A percentile compares a stretch with the other conserved stretches of the same genome.
Evolutionary conservation across 2,113 vertebrate species (phyloP).

Genomic region (Tachycineta bicolor): DNA sequence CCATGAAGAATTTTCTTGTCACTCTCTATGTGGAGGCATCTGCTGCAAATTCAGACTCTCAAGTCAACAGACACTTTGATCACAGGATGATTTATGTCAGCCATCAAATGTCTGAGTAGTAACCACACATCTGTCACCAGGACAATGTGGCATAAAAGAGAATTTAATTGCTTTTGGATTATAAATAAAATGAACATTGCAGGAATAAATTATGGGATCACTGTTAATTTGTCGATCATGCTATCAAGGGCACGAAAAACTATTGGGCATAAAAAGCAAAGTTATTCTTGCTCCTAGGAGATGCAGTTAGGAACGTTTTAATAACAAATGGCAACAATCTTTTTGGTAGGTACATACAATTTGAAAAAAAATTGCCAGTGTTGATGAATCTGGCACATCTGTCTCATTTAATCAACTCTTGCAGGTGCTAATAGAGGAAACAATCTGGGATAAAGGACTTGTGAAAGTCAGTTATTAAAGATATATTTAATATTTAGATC

Average conservation of each 20-base stretch:
- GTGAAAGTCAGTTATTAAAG: conserved; percentile 73
- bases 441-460: conserved; percentile 64
- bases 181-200: conserved; percentile 75
- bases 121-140: conserved; percentile 77
- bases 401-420: conserved; percentile 68
- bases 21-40: conserved; percentile 76
- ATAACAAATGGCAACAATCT: conserved; percentile 71
- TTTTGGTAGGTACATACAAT: conserved; percentile 47
- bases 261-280: conserved; percentile 9
- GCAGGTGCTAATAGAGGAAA: conserved; percentile 65
- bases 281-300: conserved; percentile 58
- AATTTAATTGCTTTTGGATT: conserved; percentile 80
- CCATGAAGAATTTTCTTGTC: conserved; percentile 79
- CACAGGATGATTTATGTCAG: conserved; percentile 81
- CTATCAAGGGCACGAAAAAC: conserved; percentile 74
- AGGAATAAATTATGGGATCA: conserved; percentile 72
- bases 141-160: conserved; percentile 75
- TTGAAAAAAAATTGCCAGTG: conserved; percentile 48
- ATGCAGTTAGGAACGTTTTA: conserved; percentile 35
- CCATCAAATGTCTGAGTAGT: conserved; percentile 76
- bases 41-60: conserved; percentile 74
- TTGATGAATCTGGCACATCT: conserved; percentile 65
- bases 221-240: conserved; percentile 66
- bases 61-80: conserved; percentile 80
- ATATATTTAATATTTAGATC: conserved; percentile 29